These are phyloP conservation scores for Tokudaia muenninki DNA, from an alignment of 2,797 vertebrate species.

Conservation along the genomic window DNA sequence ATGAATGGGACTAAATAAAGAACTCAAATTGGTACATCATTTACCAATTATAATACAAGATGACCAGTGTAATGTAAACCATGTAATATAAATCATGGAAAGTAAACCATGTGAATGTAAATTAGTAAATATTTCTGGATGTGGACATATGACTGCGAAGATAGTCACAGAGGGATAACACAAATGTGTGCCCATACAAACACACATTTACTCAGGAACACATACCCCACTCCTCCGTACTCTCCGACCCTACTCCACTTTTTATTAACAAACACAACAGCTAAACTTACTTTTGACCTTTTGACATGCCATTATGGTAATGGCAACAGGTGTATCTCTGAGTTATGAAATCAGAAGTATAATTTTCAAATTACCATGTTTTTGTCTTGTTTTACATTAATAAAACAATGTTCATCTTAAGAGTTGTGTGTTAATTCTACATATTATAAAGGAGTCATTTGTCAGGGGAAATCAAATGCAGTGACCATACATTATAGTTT, in stretches of 20 bases:
- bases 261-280: conserved; percentile 23
- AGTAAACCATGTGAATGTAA: neutral
- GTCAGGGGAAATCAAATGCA: conserved; percentile 45
- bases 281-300: neutral
- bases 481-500: neutral
- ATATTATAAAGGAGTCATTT: neutral
- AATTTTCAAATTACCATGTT: conserved; percentile 80
- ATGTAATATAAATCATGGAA: neutral
- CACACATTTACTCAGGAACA: neutral
- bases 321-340: conserved; percentile 66
- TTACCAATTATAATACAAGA: conserved; percentile 46
- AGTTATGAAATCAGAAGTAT: conserved; percentile 84
- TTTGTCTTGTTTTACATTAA: conserved; percentile 80
- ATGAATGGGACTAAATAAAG: conserved; percentile 26
- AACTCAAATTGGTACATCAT: neutral
- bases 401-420: conserved; percentile 74
- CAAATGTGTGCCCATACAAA: neutral
- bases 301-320: conserved; percentile 75
- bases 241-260: neutral
- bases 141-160: neutral
- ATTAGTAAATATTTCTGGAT: conserved; percentile 3
- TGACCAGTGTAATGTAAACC: neutral
- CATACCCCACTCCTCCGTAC: neutral
- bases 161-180: neutral
- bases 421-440: conserved; percentile 49